These are phyloP conservation scores for Thymelicus acteon DNA, from an alignment of 2,888 invertebrate species.

Conservation along the genomic window DNA sequence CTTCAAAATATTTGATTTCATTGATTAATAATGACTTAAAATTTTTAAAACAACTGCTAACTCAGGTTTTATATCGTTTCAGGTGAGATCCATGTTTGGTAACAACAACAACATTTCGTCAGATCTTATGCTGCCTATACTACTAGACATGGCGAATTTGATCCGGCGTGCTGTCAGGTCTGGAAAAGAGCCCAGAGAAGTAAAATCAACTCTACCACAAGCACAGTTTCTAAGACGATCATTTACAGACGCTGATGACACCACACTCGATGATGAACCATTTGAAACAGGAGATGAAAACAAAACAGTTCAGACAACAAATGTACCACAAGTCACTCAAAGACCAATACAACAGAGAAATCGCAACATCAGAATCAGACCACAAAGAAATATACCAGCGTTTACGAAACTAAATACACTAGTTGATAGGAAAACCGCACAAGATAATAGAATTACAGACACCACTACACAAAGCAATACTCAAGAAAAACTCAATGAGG, in stretches of 20 bases:
- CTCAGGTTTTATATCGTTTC: slow-evolving; percentile 51
- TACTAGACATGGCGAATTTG: slow-evolving; percentile 87
- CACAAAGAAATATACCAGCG: slow-evolving; percentile 53
- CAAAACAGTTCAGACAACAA: slow-evolving; percentile 40
- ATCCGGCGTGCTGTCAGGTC: slow-evolving; percentile 80
- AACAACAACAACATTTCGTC: slow-evolving; percentile 81
- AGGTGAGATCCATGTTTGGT: slow-evolving; percentile 86
- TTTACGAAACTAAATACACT: slow-evolving; percentile 44
- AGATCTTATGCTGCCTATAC: slow-evolving; percentile 86
- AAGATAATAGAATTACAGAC: slow-evolving; percentile 48
- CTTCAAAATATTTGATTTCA: too few species aligned
- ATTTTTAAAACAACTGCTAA: not conserved
- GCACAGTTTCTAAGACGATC: slow-evolving; percentile 70
- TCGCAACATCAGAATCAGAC: slow-evolving; percentile 57
- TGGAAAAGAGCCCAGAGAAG: slow-evolving; percentile 67
- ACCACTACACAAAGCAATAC: slow-evolving; percentile 48
- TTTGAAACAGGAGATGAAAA: slow-evolving; percentile 58
- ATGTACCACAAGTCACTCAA: slow-evolving; percentile 46
- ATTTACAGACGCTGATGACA: slow-evolving; percentile 62
- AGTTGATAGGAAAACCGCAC: slow-evolving; percentile 40
- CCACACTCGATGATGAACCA: slow-evolving; percentile 60
- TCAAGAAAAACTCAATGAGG: slow-evolving; percentile 38
- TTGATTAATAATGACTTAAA: too few species aligned
- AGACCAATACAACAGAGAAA: slow-evolving; percentile 47
- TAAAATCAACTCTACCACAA: slow-evolving; percentile 54